Evolutionary conservation across 2,113 vertebrate genomes (phyloP), one percentile per base, ranked within the genome.

Genomic region (Xerus inauris): DNA sequence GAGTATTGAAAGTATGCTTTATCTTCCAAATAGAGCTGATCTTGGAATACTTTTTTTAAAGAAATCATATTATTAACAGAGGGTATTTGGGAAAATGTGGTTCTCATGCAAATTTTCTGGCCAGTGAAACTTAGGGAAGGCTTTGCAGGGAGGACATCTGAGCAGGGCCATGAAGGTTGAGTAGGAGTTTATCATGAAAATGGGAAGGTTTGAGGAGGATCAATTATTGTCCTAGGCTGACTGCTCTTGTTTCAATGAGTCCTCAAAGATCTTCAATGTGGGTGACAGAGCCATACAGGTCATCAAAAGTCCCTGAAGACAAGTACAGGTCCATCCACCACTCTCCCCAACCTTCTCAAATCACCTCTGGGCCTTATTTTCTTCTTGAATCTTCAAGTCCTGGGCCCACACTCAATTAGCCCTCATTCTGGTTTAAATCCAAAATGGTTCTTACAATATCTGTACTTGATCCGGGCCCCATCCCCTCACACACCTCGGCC

Each of bases 21-120:
- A 54, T 57, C 81, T 84, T 47, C 40, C 69, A 72, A 84, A 67
- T 47, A 76, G 10, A 94, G 85, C 51, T 54, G 26, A 80, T 85
- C 45, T 84, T 51, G 42, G 30, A 22, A 92, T 24, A 86, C 16
- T 84, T 62, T 30, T 91, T 87, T 72, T 91, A 57, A 49, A 67
- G 93, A 75, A 12, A 80, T 42, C n/a, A 79, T 59, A 76, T 77
- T 90, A 87, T 69, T 92, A 94, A 88, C 62, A 71, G 72, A 86
- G 6, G 28, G 65, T 30, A 91, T 81, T 47, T 93, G 72, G 80
- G 30, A 51, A 94, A 87, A 71, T 87, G 35, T 14, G 32, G 47
- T 40, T 86, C 24, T 64, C 49, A 19, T 62, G n/a, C 10, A 30
- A 22, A 35, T 47, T 32, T 69, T 82, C 92, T 90, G 5, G 69